Evolutionary conservation across 2,113 vertebrate species (phyloP), one percentile per base, ranked within the genome.

Genomic region (Corythaixoides concolor): DNA sequence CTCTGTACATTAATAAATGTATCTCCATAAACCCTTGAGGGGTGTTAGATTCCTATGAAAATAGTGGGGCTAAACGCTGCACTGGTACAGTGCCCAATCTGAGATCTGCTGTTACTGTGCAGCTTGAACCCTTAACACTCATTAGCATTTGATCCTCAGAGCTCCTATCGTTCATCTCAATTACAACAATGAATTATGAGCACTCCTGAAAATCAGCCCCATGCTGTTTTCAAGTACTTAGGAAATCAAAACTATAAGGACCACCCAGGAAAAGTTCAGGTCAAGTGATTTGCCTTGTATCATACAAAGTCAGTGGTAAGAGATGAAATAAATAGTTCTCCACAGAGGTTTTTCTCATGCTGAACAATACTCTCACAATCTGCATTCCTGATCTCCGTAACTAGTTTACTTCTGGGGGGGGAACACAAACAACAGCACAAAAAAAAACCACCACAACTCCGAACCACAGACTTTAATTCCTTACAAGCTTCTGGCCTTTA

Each of bases 161-260:
- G 47, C 26, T 86, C 28, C 47, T 26, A 12, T 37, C 80, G 26
- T 60, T 84, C 37, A 56, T 43, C 80, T 89, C 58, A 78, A 75
- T 91, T 87, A 85, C 84, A 70, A 15, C 75, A 86, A 21, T 50
- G 55, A 93, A 90, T 85, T 49, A 95, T 95, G 63, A 89, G 56
- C 56, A 24, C 52, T 89, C 49, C 69, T 56, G 64, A 89, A 95
- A 91, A 95, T 87, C 83, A 86, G 77, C 69, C 88, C 37, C 84
- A 27, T 43, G 77, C 43, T 84, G 83, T 28, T 88, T 63, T 81
- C 59, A 74, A 86, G 84, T 60, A 67, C 52, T 58, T 56, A 59
- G 73, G 84, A 95, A 95, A 89, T 60, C 6, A 81, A 89, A 91
- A 33, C 47, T 27, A 1, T 24, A 88, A 56, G 59, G 83, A 70